Evolutionary conservation across 2,113 vertebrate genomes (phyloP).

Genomic region (Pangasianodon gigas): DNA sequence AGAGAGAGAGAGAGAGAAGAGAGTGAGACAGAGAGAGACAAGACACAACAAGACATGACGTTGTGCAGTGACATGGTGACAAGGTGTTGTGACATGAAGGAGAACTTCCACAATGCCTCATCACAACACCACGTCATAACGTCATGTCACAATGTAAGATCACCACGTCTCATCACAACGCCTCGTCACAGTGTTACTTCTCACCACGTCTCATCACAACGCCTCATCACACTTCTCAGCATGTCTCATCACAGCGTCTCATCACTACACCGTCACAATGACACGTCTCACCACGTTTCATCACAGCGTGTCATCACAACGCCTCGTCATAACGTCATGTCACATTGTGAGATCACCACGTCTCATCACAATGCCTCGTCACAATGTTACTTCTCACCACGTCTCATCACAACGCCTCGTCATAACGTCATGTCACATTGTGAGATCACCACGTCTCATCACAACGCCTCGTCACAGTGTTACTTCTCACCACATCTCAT

Average conservation of each 20-base stretch:
- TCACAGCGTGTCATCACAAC: background rate
- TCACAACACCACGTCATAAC: background rate
- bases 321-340: background rate
- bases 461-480: background rate
- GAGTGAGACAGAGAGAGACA: conserved; percentile 7
- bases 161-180: background rate
- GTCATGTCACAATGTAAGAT: background rate
- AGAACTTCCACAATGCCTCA: background rate
- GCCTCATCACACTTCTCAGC: background rate
- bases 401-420: background rate
- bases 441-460: background rate
- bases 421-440: background rate
- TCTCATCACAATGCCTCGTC: no score
- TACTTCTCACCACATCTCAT: background rate
- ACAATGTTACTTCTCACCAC: background rate
- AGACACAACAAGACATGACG: conserved; percentile 4
- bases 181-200: background rate
- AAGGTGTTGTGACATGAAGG: background rate
- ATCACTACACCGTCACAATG: background rate
- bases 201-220: background rate
- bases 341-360: background rate
- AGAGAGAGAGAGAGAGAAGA: background rate
- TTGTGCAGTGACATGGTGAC: conserved; percentile 4
- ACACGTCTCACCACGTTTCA: background rate
- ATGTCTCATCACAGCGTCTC: background rate